Base-by-base conservation (phyloP, 2,888 invertebrate species). In the Brenthis ino region DNA sequence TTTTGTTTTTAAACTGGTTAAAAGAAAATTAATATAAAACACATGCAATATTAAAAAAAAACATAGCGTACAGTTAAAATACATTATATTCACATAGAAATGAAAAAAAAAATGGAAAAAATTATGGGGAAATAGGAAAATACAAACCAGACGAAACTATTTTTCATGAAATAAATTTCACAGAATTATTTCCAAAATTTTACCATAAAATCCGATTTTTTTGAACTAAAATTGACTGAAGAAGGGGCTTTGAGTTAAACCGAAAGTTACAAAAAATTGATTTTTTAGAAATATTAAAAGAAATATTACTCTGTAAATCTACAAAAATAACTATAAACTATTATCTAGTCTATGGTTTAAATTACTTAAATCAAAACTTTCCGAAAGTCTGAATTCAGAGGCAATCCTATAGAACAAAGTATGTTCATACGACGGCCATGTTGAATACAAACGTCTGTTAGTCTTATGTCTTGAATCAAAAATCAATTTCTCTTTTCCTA, bases 401-500 rank as follows among this genome's bases (percentile, higher is more conserved):
- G 91, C 82, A 2, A 93, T 85, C 47, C 80, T 85, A 65, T 91
- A 93, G 71, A 91, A 90, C 14, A 92, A 20, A 0, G 91, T 85
- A 13, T 91, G 84, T 64, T 93, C 92, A 33, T 83, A 89, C 0
- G 93, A 91, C 0, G 93, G 93, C 93, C 93, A 93, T 3, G 87
- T 89, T 0, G 82, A 77, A 43, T 85, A 83, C n/a, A 82, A 67
- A 4, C 85, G 77, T 50, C 74, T 77, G 0, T 58, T 72, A 54
- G 0, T 71, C 75, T 12, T 72, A 78, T 20, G 78, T 77, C 4
- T 64, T 1, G 80, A 76, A 74, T 83, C 85, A 64, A 87, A 90
- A 0, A 91, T 47, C 20, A 87, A 66, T 60, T 80, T 82, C 11
- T 68, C 72, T 24, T 65, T 70, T 20, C 51, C 53, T 8, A 14